These are phyloP conservation scores for Chaunax sp. DNA, from an alignment of 2,797 vertebrate genomes.

Conservation along the genomic window DNA sequence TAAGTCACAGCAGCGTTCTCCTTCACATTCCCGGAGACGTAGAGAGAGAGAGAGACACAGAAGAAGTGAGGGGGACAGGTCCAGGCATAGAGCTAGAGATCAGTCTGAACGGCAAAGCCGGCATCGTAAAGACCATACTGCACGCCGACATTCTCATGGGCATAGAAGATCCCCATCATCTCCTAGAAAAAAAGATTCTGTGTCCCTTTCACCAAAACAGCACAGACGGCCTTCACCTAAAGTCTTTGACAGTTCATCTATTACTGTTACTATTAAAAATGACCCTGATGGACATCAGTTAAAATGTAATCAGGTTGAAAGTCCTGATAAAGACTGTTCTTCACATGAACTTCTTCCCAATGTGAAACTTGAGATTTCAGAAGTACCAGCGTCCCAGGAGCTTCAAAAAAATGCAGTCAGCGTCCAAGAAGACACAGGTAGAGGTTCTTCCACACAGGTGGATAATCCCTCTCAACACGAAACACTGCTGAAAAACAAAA, in stretches of 20 bases:
- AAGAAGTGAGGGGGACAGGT: conserved; percentile 74
- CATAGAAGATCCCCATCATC: conserved; percentile 72
- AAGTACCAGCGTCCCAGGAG: conserved; percentile 29
- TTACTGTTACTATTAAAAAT: conserved; percentile 46
- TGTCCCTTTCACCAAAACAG: conserved; percentile 61
- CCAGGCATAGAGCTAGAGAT: conserved; percentile 72
- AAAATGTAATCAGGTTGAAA: conserved; percentile 36
- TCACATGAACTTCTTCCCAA: conserved; percentile 30
- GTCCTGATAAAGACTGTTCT: conserved; percentile 34
- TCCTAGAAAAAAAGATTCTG: conserved; percentile 61
- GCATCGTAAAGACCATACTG: conserved; percentile 66
- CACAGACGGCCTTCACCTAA: conserved; percentile 74
- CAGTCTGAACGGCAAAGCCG: conserved; percentile 63
- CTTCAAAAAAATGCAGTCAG: conserved; percentile 25
- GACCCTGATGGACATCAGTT: conserved; percentile 52
- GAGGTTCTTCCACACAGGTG: conserved; percentile 25
- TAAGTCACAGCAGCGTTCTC: conserved; percentile 69
- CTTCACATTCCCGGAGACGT: conserved; percentile 69
- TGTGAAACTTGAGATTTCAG: conserved; percentile 58
- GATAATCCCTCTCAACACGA: conserved; percentile 40
- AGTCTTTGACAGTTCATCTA: conserved; percentile 68
- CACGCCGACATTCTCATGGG: conserved; percentile 74
- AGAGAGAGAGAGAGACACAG: conserved; percentile 71
- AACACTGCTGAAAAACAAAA: conserved; percentile 50
- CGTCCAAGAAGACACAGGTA: conserved; percentile 8